These are phyloP conservation scores for Calidris pugnax DNA, from an alignment of 2,113 vertebrate genomes.

Conservation along the genomic window DNA sequence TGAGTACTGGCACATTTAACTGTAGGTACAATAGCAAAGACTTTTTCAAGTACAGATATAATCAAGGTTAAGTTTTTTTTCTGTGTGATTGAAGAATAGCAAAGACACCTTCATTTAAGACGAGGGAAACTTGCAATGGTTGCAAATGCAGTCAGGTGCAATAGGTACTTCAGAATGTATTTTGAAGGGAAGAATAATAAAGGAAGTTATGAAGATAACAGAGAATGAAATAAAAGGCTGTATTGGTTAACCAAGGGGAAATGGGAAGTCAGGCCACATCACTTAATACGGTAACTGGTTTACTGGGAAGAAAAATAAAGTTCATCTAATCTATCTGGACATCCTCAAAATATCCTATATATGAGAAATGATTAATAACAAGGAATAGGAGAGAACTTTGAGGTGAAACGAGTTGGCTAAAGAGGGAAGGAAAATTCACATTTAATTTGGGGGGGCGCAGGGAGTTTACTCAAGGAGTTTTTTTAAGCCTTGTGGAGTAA, in stretches of 20 bases:
- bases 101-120: background rate
- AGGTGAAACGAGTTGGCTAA: background rate
- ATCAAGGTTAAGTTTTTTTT: background rate
- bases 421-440: background rate
- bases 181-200: background rate
- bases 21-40: background rate
- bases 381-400: background rate
- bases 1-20: background rate
- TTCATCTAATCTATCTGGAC: background rate
- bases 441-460: background rate
- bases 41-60: background rate
- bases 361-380: background rate
- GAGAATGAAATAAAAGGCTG: background rate
- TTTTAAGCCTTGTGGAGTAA: background rate
- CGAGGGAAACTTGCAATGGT: background rate
- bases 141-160: background rate
- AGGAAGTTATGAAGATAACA: background rate
- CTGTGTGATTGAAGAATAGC: background rate
- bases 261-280: background rate
- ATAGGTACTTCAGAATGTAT: background rate
- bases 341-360: background rate
- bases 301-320: background rate
- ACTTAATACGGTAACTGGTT: background rate
- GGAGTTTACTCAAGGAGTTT: background rate
- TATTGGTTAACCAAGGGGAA: background rate